Conservation (phyloP, 2,797 vertebrate genomes). For the Galago senegalensis region DNA sequence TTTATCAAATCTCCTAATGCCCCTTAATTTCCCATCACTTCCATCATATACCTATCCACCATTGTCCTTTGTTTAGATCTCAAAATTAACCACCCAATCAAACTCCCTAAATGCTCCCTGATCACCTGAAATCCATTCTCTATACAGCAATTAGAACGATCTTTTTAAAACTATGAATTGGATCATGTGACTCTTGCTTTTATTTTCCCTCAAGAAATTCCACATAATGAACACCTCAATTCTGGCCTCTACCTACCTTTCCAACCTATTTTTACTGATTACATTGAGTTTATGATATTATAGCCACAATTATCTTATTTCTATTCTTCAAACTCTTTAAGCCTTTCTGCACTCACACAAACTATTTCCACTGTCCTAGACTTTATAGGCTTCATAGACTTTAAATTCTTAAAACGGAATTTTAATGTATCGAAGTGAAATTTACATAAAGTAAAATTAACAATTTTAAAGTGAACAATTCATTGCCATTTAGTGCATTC, state of each 20-base stretch:
- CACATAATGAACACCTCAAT: not conserved
- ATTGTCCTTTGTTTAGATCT: not conserved
- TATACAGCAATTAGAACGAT: not conserved
- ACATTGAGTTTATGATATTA: not conserved
- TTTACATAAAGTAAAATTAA: slow-evolving; percentile 13
- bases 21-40: not conserved
- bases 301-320: not conserved
- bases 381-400: not conserved
- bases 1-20: not conserved
- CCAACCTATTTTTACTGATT: not conserved
- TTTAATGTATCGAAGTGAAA: not conserved
- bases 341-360: not conserved
- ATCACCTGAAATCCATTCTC: not conserved
- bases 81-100: not conserved
- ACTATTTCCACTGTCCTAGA: not conserved
- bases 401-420: not conserved
- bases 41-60: not conserved
- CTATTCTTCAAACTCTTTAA: not conserved
- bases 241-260: not conserved
- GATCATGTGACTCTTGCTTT: not conserved
- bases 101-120: not conserved
- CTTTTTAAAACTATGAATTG: not conserved
- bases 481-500: not conserved
- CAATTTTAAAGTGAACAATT: not conserved
- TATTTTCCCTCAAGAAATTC: not conserved